Conservation (phyloP, 2,888 invertebrate genomes). For the Lasioglossum pauxillum region DNA sequence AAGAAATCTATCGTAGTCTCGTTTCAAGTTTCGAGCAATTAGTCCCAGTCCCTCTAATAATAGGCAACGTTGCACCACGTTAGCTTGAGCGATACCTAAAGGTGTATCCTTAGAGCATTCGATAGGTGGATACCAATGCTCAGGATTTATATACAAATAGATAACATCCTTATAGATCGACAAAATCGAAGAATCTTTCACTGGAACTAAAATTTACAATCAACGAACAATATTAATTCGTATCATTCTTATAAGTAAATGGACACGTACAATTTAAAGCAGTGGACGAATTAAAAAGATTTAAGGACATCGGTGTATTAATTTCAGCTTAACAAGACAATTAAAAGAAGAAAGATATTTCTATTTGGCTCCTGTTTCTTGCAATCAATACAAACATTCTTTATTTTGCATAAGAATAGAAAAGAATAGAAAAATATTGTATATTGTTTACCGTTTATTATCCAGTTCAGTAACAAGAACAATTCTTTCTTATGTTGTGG, state of each 20-base stretch:
- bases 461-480: conserved; percentile 87
- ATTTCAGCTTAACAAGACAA: too few relatives aligned
- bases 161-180: conserved; percentile 77
- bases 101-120: conserved; percentile 71
- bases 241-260: conserved; percentile 34
- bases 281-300: too few relatives aligned
- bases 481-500: conserved; percentile 87
- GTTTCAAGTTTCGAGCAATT: conserved; percentile 86
- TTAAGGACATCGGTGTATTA: too few relatives aligned
- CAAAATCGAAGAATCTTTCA: conserved; percentile 55
- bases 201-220: conserved; percentile 67
- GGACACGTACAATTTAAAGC: too few relatives aligned
- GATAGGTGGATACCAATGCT: conserved; percentile 79
- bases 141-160: conserved; percentile 75
- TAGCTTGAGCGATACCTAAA: conserved; percentile 86
- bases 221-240: conserved; percentile 67
- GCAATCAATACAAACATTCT: too few relatives aligned
- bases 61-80: conserved; percentile 89
- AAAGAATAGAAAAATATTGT: conserved; percentile 57
- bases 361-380: too few relatives aligned
- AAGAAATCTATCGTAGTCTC: conserved; percentile 87
- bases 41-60: conserved; percentile 90
- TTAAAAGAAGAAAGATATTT: too few relatives aligned
- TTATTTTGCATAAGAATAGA: conserved; percentile 31
- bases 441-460: conserved; percentile 84